phyloP scores from a whole-genome alignment of 2,888 invertebrate species.

The Cryptophagus acutangulus region DNA sequence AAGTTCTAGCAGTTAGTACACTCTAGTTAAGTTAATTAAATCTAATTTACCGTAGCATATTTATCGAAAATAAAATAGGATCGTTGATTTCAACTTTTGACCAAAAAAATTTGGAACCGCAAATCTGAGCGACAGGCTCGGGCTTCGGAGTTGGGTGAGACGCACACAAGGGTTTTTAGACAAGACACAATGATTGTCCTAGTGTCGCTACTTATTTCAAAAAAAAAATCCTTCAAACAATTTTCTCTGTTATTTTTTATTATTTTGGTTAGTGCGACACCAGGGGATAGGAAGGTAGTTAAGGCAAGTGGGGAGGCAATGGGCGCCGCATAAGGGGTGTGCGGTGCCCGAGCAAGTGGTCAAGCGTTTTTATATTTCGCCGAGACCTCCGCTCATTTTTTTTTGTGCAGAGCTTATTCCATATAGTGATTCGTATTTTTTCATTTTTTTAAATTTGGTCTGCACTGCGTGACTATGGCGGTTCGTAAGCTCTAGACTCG shows the following conservation, averaged over 20 bases:
- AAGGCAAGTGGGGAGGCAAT: constrained; percentile 14
- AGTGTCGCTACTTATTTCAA: constrained; percentile 54
- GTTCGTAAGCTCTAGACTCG: constrained; percentile 20
- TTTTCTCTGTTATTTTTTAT: too few species aligned
- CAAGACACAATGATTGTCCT: constrained; percentile 70
- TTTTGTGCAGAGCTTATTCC: constrained; percentile 41
- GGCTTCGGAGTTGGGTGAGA: constrained; percentile 58
- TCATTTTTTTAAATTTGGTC: too few species aligned
- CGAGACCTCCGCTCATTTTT: constrained; percentile 40
- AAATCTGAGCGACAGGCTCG: constrained; percentile 47
- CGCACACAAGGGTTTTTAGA: constrained; percentile 81
- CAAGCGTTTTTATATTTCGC: constrained; percentile 28
- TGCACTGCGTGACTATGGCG: constrained; percentile 33
- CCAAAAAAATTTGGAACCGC: constrained; percentile 13
- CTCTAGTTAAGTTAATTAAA: too few species aligned
- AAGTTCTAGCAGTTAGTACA: too few species aligned
- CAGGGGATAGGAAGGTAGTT: constrained; percentile 20
- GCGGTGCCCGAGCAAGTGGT: constrained; percentile 47
- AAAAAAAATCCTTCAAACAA: too few species aligned
- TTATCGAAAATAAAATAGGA: constrained; percentile 4
- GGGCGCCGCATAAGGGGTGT: constrained; percentile 45
- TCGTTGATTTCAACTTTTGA: too few species aligned
- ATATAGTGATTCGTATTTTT: constrained; percentile 38
- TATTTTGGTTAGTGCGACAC: constrained; percentile 12
- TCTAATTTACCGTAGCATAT: too few species aligned